Evolutionary conservation across 2,113 vertebrate species (phyloP).

Genomic region (Cebidichthys violaceus): DNA sequence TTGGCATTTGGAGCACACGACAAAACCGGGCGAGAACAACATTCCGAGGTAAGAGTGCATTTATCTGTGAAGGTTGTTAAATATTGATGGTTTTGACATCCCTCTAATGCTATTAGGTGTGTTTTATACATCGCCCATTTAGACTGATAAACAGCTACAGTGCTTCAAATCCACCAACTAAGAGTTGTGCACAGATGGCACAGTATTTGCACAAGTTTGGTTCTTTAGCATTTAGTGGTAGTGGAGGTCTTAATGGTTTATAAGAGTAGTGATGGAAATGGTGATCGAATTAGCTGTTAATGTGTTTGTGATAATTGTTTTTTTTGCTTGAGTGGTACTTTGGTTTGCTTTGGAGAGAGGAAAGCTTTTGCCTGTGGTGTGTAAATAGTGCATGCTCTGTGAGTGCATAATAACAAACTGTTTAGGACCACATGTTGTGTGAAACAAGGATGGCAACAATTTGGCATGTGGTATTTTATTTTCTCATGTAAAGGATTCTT

Average conservation of each 20-base stretch:
- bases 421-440: background rate
- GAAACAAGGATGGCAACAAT: background rate
- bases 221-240: background rate
- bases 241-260: constrained; percentile 2
- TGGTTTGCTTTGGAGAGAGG: constrained; percentile 5
- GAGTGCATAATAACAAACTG: background rate
- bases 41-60: background rate
- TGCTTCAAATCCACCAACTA: background rate
- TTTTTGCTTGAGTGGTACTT: constrained; percentile 11
- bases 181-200: background rate
- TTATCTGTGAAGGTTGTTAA: background rate
- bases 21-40: background rate
- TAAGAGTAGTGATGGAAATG: background rate
- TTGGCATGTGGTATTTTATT: background rate
- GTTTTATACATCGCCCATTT: background rate
- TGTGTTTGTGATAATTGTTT: constrained; percentile 30
- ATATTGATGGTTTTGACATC: background rate
- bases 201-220: background rate
- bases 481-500: background rate
- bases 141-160: background rate
- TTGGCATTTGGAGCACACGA: background rate
- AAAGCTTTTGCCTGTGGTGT: background rate
- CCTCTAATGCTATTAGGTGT: background rate
- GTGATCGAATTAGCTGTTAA: constrained; percentile 22
- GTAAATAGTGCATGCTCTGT: background rate